Conservation (phyloP, 2,888 invertebrate genomes). For the Parapristionchus giblindavisi region DNA sequence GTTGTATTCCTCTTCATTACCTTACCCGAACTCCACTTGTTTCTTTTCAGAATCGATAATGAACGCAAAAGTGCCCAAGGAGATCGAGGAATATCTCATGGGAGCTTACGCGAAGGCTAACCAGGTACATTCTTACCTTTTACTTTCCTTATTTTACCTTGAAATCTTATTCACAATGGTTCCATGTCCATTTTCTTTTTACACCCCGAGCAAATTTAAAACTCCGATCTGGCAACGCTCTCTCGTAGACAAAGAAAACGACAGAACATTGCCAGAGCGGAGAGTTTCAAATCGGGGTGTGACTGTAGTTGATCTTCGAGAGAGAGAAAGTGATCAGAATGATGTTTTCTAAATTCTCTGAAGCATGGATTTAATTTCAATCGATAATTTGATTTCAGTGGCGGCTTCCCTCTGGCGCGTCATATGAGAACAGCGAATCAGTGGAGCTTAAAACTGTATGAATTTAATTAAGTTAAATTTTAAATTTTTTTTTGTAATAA, state of each 20-base stretch:
- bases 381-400: slow-evolving; percentile 16
- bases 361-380: background rate
- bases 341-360: background rate
- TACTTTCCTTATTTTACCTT: too few relatives aligned
- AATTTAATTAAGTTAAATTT: background rate
- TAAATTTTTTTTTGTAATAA: background rate
- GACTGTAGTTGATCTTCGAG: too few relatives aligned
- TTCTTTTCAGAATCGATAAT: slow-evolving; percentile 6
- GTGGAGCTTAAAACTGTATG: slow-evolving; percentile 18
- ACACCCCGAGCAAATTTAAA: too few relatives aligned
- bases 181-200: too few relatives aligned
- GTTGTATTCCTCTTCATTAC: too few relatives aligned
- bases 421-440: slow-evolving; percentile 12
- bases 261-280: too few relatives aligned
- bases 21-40: too few relatives aligned
- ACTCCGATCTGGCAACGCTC: too few relatives aligned
- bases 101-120: slow-evolving; percentile 43
- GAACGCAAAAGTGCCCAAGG: slow-evolving; percentile 41
- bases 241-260: too few relatives aligned
- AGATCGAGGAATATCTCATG: slow-evolving; percentile 45
- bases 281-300: too few relatives aligned
- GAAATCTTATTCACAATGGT: too few relatives aligned
- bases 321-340: background rate
- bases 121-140: slow-evolving; percentile 36
- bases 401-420: slow-evolving; percentile 23